These are phyloP conservation scores for Galago senegalensis DNA, from an alignment of 2,797 vertebrate genomes.

Conservation along the genomic window DNA sequence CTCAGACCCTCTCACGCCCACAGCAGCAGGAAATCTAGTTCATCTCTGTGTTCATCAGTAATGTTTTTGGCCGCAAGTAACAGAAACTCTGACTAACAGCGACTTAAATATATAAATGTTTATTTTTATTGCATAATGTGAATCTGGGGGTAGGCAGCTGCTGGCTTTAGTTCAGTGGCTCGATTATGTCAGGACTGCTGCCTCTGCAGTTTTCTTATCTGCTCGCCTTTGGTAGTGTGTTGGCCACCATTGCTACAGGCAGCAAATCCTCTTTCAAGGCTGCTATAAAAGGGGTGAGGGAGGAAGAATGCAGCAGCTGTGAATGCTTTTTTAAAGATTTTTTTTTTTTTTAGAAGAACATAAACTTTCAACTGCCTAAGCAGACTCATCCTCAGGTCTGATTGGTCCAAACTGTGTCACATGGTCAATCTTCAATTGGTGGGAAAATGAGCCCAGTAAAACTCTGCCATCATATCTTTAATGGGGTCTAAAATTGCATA, in stretches of 20 bases:
- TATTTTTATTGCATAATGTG: conserved; percentile 37
- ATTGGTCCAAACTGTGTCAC: conserved; percentile 2
- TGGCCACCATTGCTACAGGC: not conserved
- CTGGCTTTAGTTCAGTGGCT: conserved; percentile 34
- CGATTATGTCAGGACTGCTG: not conserved
- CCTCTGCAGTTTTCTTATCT: conserved; percentile 22
- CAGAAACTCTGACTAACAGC: conserved; percentile 1
- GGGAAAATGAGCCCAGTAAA: not conserved
- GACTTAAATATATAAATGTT: conserved; percentile 27
- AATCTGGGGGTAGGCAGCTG: not conserved
- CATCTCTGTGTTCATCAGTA: not conserved
- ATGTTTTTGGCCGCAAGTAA: conserved; percentile 55
- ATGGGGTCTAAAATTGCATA: not conserved
- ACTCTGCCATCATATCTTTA: not conserved
- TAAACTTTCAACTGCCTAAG: not conserved
- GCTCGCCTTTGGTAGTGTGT: not conserved
- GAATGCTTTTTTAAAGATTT: not conserved
- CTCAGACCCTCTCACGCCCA: not conserved
- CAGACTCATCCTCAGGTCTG: not conserved
- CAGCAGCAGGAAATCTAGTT: not conserved
- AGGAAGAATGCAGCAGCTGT: not conserved
- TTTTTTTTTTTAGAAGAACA: not conserved
- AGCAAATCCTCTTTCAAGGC: not conserved
- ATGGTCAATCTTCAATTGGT: not conserved
- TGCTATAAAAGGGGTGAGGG: not conserved